These are phyloP conservation scores for Cotesia vestalis DNA, from an alignment of 1,140 invertebrate species.

Conservation along the genomic window DNA sequence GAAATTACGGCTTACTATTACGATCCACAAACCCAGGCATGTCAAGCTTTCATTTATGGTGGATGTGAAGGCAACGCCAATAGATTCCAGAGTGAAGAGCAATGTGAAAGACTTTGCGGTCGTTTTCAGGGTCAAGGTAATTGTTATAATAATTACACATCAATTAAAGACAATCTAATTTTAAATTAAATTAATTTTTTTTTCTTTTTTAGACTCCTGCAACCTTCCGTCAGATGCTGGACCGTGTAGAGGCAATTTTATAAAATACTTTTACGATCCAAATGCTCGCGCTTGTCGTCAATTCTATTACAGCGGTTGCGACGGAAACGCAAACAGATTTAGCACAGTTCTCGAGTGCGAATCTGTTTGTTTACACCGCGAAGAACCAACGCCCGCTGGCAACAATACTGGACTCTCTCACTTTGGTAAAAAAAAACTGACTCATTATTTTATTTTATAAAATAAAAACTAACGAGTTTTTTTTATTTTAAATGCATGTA, in stretches of 20 bases:
- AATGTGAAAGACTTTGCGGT: conserved; percentile 83
- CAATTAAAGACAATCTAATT: neutral
- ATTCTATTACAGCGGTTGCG: conserved; percentile 87
- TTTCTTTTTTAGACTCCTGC: conserved; percentile 69
- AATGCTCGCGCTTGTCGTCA: conserved; percentile 68
- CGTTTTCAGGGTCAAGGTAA: conserved; percentile 75
- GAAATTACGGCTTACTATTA: conserved; percentile 79
- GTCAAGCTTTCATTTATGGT: conserved; percentile 79
- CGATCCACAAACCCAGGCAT: conserved; percentile 69
- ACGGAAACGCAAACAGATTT: conserved; percentile 88
- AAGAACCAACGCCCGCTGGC: conserved; percentile 60
- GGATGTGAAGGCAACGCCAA: conserved; percentile 88
- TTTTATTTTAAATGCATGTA: neutral
- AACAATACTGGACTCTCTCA: conserved; percentile 60
- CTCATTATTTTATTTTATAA: neutral
- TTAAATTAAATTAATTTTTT: conserved; percentile 28
- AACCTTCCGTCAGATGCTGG: conserved; percentile 72
- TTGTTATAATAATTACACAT: neutral
- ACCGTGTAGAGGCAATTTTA: conserved; percentile 71
- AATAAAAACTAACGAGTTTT: neutral
- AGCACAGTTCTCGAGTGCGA: conserved; percentile 75
- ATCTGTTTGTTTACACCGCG: conserved; percentile 69
- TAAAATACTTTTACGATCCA: conserved; percentile 77
- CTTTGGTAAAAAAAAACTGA: conserved; percentile 51
- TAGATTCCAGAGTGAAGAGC: conserved; percentile 80